Evolutionary conservation across 2,888 invertebrate genomes (phyloP).

Genomic region (Drosophila picticornis): DNA sequence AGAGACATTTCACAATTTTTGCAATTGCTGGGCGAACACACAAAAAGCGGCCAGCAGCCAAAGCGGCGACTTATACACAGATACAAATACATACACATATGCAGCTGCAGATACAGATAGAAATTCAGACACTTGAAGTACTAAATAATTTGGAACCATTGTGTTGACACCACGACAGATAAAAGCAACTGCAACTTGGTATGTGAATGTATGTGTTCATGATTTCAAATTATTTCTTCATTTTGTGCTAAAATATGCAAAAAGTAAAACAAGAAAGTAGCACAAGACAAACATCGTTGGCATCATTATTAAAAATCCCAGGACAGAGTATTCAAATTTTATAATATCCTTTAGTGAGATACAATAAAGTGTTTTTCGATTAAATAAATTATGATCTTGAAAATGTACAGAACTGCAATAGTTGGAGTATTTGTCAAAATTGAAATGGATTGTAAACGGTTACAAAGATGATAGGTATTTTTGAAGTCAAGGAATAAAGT

Average conservation of each 20-base stretch:
- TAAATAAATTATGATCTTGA: neutral
- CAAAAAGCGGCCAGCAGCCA: conserved; percentile 45
- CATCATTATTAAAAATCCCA: conserved; percentile 40
- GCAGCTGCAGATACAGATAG: conserved; percentile 15
- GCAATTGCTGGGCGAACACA: conserved; percentile 48
- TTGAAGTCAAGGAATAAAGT: neutral
- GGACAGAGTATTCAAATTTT: conserved; percentile 31
- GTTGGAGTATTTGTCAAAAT: neutral
- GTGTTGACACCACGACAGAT: conserved; percentile 69
- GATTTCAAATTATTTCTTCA: conserved; percentile 79
- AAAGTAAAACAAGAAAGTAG: conserved; percentile 60
- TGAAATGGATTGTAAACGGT: neutral
- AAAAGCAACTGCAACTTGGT: conserved; percentile 35
- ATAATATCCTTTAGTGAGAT: neutral
- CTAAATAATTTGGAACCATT: conserved; percentile 82
- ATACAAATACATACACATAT: conserved; percentile 15
- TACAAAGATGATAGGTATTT: neutral
- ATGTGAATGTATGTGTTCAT: conserved; percentile 30
- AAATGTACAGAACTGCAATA: neutral
- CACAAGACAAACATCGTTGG: conserved; percentile 63
- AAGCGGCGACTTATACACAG: conserved; percentile 43
- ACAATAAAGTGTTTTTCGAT: neutral
- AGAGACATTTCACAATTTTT: conserved; percentile 60
- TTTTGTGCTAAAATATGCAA: conserved; percentile 69
- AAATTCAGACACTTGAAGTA: conserved; percentile 73